phyloP scores from a whole-genome alignment of 2,113 vertebrate genomes.

The Grantiella picta region DNA sequence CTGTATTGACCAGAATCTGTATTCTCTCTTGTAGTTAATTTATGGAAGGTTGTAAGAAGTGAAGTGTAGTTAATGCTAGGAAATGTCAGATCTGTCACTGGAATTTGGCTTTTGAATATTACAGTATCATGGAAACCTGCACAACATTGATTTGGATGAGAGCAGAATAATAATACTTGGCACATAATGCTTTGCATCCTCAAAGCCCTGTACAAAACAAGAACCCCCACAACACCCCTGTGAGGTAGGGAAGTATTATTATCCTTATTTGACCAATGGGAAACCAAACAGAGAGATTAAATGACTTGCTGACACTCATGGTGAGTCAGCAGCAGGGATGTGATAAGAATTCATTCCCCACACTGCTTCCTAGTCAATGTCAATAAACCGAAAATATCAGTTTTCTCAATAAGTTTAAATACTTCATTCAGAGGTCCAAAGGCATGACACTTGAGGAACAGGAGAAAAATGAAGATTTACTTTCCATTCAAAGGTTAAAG shows the following conservation, averaged over 20 bases:
- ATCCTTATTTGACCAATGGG: constrained; percentile 38
- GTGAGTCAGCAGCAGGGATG: neutral
- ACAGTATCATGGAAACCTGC: neutral
- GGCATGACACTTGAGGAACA: constrained; percentile 60
- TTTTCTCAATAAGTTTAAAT: constrained; percentile 67
- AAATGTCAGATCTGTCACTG: constrained; percentile 13
- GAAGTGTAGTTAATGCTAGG: neutral
- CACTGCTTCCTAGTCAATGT: constrained; percentile 62
- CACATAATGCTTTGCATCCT: constrained; percentile 8
- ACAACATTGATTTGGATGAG: neutral
- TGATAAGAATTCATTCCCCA: neutral
- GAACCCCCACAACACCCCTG: constrained; percentile 63
- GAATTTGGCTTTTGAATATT: constrained; percentile 1
- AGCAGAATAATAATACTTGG: constrained; percentile 54
- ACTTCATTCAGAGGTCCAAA: constrained; percentile 74
- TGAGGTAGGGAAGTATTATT: constrained; percentile 64
- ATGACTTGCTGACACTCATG: constrained; percentile 12
- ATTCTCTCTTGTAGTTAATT: neutral
- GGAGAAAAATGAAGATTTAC: constrained; percentile 83
- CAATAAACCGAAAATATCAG: constrained; percentile 76
- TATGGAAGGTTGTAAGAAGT: neutral
- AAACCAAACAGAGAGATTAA: constrained; percentile 36
- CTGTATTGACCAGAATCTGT: neutral
- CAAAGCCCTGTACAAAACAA: constrained; percentile 42
- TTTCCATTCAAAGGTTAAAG: constrained; percentile 72